Evolutionary conservation across 2,888 invertebrate species (phyloP).

Genomic region (Onthophagus sagittarius): DNA sequence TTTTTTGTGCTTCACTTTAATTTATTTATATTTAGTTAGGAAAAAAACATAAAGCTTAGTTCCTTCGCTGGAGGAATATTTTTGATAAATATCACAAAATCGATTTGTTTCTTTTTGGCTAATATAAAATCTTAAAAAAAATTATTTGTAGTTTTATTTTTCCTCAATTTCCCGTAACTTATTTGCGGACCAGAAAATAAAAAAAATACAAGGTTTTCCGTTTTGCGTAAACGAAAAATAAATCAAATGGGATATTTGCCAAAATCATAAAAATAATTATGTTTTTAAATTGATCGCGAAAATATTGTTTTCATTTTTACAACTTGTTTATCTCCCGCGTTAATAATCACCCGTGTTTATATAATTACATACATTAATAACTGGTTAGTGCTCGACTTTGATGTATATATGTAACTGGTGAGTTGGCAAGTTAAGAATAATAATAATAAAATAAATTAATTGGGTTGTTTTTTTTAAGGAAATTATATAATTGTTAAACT

Average conservation of each 20-base stretch:
- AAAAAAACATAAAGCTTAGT: neutral
- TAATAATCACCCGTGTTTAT: neutral
- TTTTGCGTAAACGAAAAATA: no score
- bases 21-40: neutral
- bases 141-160: neutral
- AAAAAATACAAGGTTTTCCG: no score
- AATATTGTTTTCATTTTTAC: neutral
- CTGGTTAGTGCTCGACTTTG: neutral
- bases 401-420: no score
- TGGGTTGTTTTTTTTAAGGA: no score
- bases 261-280: neutral
- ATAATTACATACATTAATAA: neutral
- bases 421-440: no score
- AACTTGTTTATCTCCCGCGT: neutral
- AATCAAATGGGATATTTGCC: neutral
- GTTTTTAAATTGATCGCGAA: neutral
- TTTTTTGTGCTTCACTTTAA: neutral
- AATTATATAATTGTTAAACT: no score
- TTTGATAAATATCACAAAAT: constrained; percentile 1
- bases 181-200: no score
- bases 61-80: constrained; percentile 7
- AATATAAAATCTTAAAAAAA: neutral
- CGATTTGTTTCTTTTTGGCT: neutral
- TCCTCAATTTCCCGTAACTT: neutral
- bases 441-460: no score